A percentile compares a stretch with the other conserved stretches of the same genome.
These are phyloP conservation scores for Indri indri DNA, from an alignment of 2,113 vertebrate species.

Conservation along the genomic window DNA sequence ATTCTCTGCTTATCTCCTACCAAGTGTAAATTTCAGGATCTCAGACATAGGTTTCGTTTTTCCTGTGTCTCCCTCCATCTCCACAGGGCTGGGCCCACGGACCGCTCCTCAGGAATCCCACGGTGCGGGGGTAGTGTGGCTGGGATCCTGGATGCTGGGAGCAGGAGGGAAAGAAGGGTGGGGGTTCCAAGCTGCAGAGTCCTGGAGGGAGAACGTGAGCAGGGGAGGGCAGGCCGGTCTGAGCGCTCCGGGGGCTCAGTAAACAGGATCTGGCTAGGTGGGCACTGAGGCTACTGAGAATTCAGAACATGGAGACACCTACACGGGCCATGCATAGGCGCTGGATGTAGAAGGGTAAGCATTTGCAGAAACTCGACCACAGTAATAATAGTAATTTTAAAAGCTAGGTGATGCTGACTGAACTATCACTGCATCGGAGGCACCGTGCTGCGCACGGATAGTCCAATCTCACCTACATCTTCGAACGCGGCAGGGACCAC, in stretches of 20 bases:
- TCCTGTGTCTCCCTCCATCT: background rate
- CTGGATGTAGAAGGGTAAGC: background rate
- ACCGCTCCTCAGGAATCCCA: background rate
- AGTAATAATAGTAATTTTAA: background rate
- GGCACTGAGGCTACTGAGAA: background rate
- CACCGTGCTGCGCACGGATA: background rate
- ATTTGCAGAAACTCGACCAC: background rate
- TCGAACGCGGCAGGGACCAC: background rate
- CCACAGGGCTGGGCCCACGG: background rate
- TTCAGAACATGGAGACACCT: background rate
- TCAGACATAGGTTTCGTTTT: background rate
- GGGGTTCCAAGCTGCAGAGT: background rate
- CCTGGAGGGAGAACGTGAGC: background rate
- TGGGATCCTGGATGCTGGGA: background rate
- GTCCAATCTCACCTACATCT: background rate
- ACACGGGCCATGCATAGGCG: rapidly evolving
- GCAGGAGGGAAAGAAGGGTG: background rate
- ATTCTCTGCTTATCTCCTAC: background rate
- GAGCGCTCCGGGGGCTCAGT: background rate
- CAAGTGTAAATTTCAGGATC: background rate
- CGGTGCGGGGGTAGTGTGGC: background rate
- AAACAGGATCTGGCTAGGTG: background rate
- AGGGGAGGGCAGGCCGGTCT: background rate
- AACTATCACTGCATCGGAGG: background rate
- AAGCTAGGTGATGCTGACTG: background rate